Evolutionary conservation across 1,140 invertebrate species (phyloP).

Genomic region (Temnothorax nylanderi): DNA sequence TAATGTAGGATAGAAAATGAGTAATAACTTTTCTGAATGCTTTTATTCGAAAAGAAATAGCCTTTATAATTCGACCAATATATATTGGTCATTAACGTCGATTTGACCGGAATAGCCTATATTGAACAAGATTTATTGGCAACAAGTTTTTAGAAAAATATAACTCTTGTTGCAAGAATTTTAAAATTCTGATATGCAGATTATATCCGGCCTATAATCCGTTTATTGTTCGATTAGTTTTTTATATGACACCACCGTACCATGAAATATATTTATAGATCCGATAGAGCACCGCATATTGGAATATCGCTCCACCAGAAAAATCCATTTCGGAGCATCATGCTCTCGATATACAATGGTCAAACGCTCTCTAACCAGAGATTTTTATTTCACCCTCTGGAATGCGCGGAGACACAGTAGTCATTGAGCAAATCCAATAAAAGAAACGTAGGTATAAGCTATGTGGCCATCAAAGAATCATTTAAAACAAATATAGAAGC

Average conservation of each 20-base stretch:
- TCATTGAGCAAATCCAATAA: conserved; percentile 1
- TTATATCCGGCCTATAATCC: background rate
- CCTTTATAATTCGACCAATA: background rate
- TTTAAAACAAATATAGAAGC: background rate
- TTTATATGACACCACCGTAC: background rate
- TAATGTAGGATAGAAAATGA: background rate
- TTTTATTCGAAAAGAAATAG: background rate
- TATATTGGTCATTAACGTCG: background rate
- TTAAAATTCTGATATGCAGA: conserved; percentile 5
- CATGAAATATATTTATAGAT: background rate
- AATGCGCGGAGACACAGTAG: background rate
- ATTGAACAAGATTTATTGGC: background rate
- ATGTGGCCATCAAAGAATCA: background rate
- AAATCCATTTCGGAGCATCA: background rate
- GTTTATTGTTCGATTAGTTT: conserved; percentile 32
- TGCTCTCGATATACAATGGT: background rate
- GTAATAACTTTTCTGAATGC: background rate
- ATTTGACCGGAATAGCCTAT: background rate
- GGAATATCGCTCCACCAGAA: conserved; percentile 9
- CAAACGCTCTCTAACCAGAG: conserved; percentile 17
- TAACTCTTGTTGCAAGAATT: background rate
- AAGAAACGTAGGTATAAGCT: background rate
- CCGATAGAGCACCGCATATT: background rate
- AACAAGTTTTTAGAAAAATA: background rate
- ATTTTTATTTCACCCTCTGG: conserved; percentile 28